Conservation (phyloP, 2,888 invertebrate genomes). For the Stratiomys singularior region DNA sequence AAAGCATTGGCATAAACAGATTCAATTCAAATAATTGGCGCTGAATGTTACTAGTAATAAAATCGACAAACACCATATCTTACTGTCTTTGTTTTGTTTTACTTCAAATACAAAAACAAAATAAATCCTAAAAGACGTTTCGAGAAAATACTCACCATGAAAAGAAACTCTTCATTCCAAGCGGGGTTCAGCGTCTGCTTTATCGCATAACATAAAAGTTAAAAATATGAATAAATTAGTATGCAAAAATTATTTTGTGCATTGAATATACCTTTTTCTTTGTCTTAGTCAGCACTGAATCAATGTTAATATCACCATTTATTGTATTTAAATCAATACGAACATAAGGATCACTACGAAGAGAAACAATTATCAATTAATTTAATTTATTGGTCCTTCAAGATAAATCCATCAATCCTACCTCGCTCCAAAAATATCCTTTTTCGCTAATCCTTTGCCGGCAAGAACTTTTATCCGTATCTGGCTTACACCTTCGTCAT, state of each 20-base stretch:
- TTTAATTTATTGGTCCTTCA: conserved; percentile 42
- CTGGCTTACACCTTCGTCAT: conserved; percentile 82
- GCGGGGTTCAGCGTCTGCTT: conserved; percentile 91
- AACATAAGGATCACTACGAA: conserved; percentile 93
- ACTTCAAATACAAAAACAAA: no score
- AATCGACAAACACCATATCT: no score
- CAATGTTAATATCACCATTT: conserved; percentile 87
- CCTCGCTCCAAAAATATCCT: conserved; percentile 99
- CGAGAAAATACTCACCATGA: conserved; percentile 76
- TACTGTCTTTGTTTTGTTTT: no score
- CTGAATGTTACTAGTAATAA: no score
- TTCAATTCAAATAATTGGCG: no score
- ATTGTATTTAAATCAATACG: conserved; percentile 88
- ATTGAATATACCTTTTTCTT: conserved; percentile 85
- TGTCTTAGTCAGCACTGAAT: conserved; percentile 94
- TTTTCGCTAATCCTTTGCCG: conserved; percentile 93
- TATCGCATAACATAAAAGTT: background rate
- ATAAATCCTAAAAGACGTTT: no score
- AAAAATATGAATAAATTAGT: conserved; percentile 9
- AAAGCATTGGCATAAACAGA: no score
- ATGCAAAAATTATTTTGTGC: conserved; percentile 36
- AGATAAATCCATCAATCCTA: conserved; percentile 60
- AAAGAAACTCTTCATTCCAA: conserved; percentile 98
- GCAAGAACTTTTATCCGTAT: conserved; percentile 86
- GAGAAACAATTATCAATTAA: conserved; percentile 22